Evolutionary conservation across 2,888 invertebrate species (phyloP).

Genomic region (Abrostola tripartita): DNA sequence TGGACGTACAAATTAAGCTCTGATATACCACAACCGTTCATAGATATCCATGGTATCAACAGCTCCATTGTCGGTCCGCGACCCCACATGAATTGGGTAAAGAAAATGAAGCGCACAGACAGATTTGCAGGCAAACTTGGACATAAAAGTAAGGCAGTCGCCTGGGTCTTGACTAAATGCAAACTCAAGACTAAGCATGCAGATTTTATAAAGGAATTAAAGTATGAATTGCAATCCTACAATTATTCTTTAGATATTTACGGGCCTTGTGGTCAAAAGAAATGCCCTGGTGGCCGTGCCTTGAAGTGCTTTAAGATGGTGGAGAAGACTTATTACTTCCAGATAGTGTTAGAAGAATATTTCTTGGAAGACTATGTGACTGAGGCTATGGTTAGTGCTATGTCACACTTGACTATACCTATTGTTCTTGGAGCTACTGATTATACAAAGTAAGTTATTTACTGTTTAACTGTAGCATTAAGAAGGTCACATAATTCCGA

Average conservation of each 20-base stretch:
- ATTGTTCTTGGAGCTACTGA: slow-evolving; percentile 72
- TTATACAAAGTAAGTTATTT: slow-evolving; percentile 70
- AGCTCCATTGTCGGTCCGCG: slow-evolving; percentile 72
- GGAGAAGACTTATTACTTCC: slow-evolving; percentile 75
- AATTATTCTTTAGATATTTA: slow-evolving; percentile 74
- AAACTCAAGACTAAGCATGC: slow-evolving; percentile 67
- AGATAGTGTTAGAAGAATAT: slow-evolving; percentile 76
- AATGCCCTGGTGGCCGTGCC: slow-evolving; percentile 65
- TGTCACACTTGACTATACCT: slow-evolving; percentile 73
- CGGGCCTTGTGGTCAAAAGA: slow-evolving; percentile 72
- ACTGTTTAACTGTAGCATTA: not conserved
- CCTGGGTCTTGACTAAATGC: slow-evolving; percentile 75
- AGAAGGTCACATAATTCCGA: too few species aligned
- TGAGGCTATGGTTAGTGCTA: slow-evolving; percentile 69
- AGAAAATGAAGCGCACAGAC: slow-evolving; percentile 62
- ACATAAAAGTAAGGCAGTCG: slow-evolving; percentile 72
- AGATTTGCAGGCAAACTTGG: slow-evolving; percentile 54
- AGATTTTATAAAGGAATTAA: slow-evolving; percentile 69
- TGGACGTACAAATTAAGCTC: slow-evolving; percentile 82
- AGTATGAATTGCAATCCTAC: slow-evolving; percentile 69
- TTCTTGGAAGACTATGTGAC: slow-evolving; percentile 74
- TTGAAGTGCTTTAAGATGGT: slow-evolving; percentile 71
- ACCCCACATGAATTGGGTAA: slow-evolving; percentile 65
- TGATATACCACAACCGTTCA: slow-evolving; percentile 75
- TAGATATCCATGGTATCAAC: slow-evolving; percentile 66